Conservation (phyloP, 2,113 vertebrate genomes). For the Chascanopsetta lugubris region DNA sequence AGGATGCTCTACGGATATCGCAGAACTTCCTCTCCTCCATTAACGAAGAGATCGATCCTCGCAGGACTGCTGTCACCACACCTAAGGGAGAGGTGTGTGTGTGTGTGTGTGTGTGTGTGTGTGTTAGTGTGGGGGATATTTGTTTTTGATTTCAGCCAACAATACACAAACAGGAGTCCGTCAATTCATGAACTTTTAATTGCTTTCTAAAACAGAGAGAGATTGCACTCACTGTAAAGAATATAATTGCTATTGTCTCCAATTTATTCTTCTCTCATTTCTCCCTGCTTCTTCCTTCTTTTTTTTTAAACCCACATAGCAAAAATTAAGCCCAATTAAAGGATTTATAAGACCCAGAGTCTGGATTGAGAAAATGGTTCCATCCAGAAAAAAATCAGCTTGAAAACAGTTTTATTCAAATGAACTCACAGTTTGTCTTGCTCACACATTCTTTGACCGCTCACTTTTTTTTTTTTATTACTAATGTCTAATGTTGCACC, state of each 20-base stretch:
- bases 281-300: background rate
- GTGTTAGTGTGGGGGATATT: background rate
- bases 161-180: no score
- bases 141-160: no score
- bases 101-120: background rate
- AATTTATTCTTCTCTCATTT: background rate
- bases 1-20: slow-evolving; percentile 96
- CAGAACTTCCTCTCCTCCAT: slow-evolving; percentile 99
- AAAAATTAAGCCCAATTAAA: background rate
- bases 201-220: background rate
- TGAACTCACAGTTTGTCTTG: no score
- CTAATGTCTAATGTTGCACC: background rate
- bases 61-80: slow-evolving; percentile 93
- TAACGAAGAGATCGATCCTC: slow-evolving; percentile 96
- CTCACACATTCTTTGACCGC: no score
- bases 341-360: background rate
- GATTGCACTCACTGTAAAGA: background rate
- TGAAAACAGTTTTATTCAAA: background rate
- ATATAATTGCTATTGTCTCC: background rate
- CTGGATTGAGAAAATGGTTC: background rate
- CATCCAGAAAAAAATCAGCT: background rate
- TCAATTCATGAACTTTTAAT: background rate
- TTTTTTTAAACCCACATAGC: background rate
- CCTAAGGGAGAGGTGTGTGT: slow-evolving; percentile 90
- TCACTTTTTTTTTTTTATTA: no score